Evolutionary conservation across 2,113 vertebrate species (phyloP).

Genomic region (Aramus guarauna): DNA sequence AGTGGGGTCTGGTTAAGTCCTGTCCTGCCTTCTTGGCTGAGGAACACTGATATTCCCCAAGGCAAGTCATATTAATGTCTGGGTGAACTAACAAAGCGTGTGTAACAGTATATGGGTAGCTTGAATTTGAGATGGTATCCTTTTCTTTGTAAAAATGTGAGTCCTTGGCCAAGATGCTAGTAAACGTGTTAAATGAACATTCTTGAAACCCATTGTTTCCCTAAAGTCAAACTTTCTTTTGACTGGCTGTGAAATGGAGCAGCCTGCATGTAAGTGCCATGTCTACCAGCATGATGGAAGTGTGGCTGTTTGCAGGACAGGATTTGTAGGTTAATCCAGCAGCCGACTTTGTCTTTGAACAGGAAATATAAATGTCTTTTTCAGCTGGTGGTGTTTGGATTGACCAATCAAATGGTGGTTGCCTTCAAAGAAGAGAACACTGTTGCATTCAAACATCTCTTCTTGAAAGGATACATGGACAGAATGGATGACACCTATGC

Average conservation of each 20-base stretch:
- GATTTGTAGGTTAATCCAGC: neutral
- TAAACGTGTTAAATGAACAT: neutral
- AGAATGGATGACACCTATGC: slow-evolving; percentile 77
- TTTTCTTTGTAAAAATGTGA: neutral
- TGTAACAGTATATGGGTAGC: neutral
- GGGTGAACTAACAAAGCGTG: neutral
- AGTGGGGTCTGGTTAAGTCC: neutral
- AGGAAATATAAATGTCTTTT: slow-evolving; percentile 13
- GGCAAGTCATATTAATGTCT: neutral
- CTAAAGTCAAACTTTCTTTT: neutral
- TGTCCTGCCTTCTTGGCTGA: neutral
- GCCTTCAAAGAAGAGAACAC: slow-evolving; percentile 93
- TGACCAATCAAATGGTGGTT: slow-evolving; percentile 97
- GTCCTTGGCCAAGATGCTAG: neutral
- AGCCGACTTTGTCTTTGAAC: neutral
- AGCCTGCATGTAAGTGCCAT: neutral
- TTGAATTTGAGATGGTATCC: neutral
- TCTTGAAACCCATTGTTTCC: neutral
- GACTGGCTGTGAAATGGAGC: neutral
- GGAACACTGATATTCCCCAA: neutral
- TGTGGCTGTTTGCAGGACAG: neutral
- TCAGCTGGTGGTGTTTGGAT: slow-evolving; percentile 91
- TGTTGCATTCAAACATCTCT: slow-evolving; percentile 89
- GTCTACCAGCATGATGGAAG: neutral
- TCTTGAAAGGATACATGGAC: slow-evolving; percentile 88